Evolutionary conservation across 2,888 invertebrate species (phyloP).

Genomic region (Griposia aprilina): DNA sequence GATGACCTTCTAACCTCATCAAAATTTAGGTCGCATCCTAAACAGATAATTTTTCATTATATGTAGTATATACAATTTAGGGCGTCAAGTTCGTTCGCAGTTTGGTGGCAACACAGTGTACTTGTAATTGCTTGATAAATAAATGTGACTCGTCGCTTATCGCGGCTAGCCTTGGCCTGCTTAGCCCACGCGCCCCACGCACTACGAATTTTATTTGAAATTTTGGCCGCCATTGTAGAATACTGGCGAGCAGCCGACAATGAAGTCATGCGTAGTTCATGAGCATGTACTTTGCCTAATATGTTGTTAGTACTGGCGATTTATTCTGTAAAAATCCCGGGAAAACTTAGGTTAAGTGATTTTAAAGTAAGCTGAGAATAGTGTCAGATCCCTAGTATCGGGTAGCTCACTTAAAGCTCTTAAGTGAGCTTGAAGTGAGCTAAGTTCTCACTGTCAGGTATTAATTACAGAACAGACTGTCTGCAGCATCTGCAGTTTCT

Average conservation of each 20-base stretch:
- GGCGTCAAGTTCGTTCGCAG: constrained; percentile 38
- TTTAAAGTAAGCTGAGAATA: background rate
- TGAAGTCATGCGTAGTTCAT: constrained; percentile 6
- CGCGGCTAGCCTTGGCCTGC: constrained; percentile 66
- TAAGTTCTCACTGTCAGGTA: background rate
- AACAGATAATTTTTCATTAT: constrained; percentile 20
- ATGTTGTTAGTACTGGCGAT: background rate
- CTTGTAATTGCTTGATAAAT: constrained; percentile 63
- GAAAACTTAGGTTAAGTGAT: background rate
- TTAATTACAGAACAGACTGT: background rate
- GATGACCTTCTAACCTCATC: constrained; percentile 4
- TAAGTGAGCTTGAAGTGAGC: too few species aligned
- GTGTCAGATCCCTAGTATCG: background rate
- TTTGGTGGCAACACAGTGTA: constrained; percentile 42
- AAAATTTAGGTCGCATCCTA: constrained; percentile 11
- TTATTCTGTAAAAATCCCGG: background rate
- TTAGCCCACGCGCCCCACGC: constrained; percentile 41
- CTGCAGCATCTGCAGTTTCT: background rate
- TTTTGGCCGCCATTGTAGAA: constrained; percentile 37
- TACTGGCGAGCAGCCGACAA: constrained; percentile 25
- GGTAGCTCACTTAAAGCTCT: background rate
- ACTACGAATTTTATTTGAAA: constrained; percentile 58
- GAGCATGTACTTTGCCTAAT: constrained; percentile 3
- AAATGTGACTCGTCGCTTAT: constrained; percentile 63
- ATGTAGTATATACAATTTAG: constrained; percentile 40